These are phyloP conservation scores for Amniataba percoides DNA, from an alignment of 2,797 vertebrate genomes.

Conservation along the genomic window DNA sequence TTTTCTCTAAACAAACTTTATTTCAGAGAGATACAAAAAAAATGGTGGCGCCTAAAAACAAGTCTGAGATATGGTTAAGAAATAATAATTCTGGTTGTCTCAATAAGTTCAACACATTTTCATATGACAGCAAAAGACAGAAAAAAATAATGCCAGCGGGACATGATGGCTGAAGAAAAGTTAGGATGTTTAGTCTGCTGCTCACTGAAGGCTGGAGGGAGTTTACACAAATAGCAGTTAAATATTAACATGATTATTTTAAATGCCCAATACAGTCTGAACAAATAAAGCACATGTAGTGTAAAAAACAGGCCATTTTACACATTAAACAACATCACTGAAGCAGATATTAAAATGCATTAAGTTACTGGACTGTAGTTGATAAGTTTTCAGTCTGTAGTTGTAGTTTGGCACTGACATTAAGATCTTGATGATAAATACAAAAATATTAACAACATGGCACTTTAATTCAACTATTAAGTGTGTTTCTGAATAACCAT, in stretches of 20 bases:
- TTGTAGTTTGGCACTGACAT: slow-evolving; percentile 45
- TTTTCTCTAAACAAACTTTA: slow-evolving; percentile 66
- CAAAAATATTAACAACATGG: slow-evolving; percentile 32
- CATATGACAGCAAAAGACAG: slow-evolving; percentile 26
- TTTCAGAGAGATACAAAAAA: slow-evolving; percentile 69
- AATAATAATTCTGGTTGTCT: slow-evolving; percentile 25
- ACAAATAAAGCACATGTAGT: slow-evolving; percentile 37
- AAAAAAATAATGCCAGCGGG: slow-evolving; percentile 16
- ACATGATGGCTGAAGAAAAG: background rate
- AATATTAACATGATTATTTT: slow-evolving; percentile 17
- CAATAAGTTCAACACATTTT: slow-evolving; percentile 22
- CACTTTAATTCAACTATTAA: slow-evolving; percentile 7
- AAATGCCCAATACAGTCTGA: slow-evolving; percentile 21
- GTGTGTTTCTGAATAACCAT: background rate
- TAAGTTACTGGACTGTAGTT: slow-evolving; percentile 6
- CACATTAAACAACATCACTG: slow-evolving; percentile 17
- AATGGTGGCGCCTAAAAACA: slow-evolving; percentile 47
- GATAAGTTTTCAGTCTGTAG: slow-evolving; percentile 39
- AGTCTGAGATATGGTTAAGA: slow-evolving; percentile 54
- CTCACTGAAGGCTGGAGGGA: slow-evolving; percentile 38
- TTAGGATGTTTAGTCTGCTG: slow-evolving; percentile 31
- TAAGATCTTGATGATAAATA: slow-evolving; percentile 41
- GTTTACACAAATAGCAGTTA: slow-evolving; percentile 18
- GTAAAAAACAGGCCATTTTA: slow-evolving; percentile 34
- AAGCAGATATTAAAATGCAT: slow-evolving; percentile 18